Conservation (phyloP, 2,113 vertebrate genomes). For the Lichenostomus cassidix region DNA sequence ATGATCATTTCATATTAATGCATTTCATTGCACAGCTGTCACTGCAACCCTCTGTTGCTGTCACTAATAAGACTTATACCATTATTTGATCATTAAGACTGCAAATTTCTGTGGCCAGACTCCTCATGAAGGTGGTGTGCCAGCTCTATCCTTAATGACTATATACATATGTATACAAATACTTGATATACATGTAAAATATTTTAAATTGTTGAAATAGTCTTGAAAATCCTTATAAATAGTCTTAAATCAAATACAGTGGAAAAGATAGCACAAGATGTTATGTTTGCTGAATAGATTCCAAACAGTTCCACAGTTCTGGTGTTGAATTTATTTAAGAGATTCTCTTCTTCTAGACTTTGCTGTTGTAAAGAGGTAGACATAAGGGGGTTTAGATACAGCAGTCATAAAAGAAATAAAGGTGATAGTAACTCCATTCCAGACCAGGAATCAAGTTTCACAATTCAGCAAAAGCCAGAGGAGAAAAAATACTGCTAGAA, state of each 20-base stretch:
- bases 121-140: background rate
- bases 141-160: background rate
- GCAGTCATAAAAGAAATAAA: background rate
- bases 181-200: background rate
- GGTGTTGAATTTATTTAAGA: background rate
- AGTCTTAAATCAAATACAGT: background rate
- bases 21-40: background rate
- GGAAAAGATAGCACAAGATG: background rate
- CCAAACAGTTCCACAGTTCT: background rate
- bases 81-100: background rate
- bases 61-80: background rate
- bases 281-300: background rate
- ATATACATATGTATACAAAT: background rate
- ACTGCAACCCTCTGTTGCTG: background rate
- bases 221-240: background rate
- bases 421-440: background rate
- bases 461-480: background rate
- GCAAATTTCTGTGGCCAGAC: background rate
- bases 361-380: background rate
- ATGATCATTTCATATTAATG: background rate
- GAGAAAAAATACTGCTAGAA: background rate
- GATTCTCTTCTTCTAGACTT: background rate
- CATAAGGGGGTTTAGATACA: background rate
- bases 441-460: background rate
- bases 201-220: background rate